Evolutionary conservation across 2,888 invertebrate genomes (phyloP).

Genomic region (Diaprepes abbreviatus): DNA sequence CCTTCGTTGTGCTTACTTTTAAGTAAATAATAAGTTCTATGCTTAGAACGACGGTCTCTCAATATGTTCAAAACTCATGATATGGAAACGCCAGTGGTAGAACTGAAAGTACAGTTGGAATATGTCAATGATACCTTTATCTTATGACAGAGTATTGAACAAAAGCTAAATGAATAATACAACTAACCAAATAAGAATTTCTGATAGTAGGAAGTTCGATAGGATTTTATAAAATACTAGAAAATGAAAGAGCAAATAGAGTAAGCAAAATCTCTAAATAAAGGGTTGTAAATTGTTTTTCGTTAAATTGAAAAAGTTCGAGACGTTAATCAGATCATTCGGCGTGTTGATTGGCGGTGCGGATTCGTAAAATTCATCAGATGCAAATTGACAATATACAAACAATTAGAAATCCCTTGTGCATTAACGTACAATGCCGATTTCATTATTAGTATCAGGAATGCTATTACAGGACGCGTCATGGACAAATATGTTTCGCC

Average conservation of each 20-base stretch:
- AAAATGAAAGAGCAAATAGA: neutral
- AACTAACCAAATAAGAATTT: too few species aligned
- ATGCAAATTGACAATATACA: constrained; percentile 68
- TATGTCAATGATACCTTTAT: too few species aligned
- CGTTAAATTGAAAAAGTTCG: constrained; percentile 41
- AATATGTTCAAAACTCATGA: too few species aligned
- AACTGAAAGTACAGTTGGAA: too few species aligned
- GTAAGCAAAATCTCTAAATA: neutral
- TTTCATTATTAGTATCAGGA: constrained; percentile 67
- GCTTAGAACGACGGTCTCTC: too few species aligned
- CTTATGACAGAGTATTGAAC: too few species aligned
- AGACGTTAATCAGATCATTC: constrained; percentile 45
- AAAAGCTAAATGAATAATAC: too few species aligned
- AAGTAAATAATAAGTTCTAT: too few species aligned
- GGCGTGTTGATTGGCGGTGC: constrained; percentile 45
- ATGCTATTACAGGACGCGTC: constrained; percentile 65
- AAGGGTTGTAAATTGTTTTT: constrained; percentile 25
- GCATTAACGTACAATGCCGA: constrained; percentile 66
- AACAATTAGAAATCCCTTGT: constrained; percentile 67
- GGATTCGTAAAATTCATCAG: constrained; percentile 62
- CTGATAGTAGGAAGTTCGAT: too few species aligned
- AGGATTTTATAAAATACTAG: too few species aligned
- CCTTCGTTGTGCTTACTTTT: too few species aligned
- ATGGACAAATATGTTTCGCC: constrained; percentile 63
- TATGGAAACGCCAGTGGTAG: too few species aligned